phyloP scores from a whole-genome alignment of 2,113 vertebrate species.

The Anthoscopus minutus region DNA sequence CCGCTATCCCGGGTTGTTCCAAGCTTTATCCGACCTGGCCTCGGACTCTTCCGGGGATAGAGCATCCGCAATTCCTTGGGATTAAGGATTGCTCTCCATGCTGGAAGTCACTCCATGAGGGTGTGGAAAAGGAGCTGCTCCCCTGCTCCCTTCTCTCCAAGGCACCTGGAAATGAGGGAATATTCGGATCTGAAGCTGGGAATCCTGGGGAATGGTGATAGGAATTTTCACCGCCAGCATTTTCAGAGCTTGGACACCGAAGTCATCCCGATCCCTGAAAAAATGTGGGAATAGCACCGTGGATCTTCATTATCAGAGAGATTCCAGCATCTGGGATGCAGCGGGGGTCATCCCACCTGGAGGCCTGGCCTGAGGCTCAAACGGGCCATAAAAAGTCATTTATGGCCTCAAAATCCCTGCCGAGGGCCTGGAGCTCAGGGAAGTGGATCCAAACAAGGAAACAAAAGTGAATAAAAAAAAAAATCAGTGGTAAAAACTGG shows the following conservation, averaged over 20 bases:
- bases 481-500: neutral
- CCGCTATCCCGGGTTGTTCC: neutral
- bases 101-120: accelerated
- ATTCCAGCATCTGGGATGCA: neutral
- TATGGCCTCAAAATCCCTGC: neutral
- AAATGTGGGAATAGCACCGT: neutral
- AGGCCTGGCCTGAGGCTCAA: neutral
- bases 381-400: neutral
- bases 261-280: neutral
- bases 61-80: neutral
- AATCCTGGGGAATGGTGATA: accelerated
- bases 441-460: neutral
- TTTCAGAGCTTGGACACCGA: neutral
- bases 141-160: neutral
- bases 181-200: too few species aligned
- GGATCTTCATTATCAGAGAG: neutral
- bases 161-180: neutral
- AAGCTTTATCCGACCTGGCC: accelerated
- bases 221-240: neutral
- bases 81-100: neutral
- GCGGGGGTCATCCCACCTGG: neutral
- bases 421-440: neutral
- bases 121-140: neutral
- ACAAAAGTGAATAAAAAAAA: neutral
- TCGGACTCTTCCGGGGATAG: neutral